Evolutionary conservation across 2,888 invertebrate species (phyloP), one percentile per base, ranked within the genome.

Genomic region (Trichogramma evanescens): DNA sequence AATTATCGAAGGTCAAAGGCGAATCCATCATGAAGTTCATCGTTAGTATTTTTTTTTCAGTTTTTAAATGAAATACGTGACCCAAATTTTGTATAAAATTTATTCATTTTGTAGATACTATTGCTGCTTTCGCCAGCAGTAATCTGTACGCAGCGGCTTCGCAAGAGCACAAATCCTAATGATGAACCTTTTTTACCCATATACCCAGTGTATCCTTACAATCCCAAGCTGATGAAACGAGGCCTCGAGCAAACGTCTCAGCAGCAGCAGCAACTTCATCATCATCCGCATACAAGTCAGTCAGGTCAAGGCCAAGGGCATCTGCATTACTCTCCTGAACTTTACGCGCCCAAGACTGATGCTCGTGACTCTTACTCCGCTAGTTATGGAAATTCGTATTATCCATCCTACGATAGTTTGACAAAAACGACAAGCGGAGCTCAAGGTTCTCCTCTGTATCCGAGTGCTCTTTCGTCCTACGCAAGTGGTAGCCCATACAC

Each of bases 171-270:
- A 56, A 70, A 74, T 50, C 70, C 73, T 2, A 77, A 76, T 56
- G 71, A 75, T 58, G 74, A 75, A 54, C 77, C 77, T 4, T 77
- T 77, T 51, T 64, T 77, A 6, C 77, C 77, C 42, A 76, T 77
- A 61, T 70, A 71, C 53, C 75, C 77, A 0, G 63, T 70, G 7
- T 76, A 74, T 53, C 74, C 76, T 4, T 76, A 76, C 67, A 75
- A 62, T 58, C 74, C 75, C 0, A 77, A 76, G 58, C 53, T 77
- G 62, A 72, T 74, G 42, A 77, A 77, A 58, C 70, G 77, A 4
- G 76, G 74, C 3, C 59, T 68, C 8, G 76, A 76, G 4, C 58
- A 61, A 6, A 13, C 26, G 8, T 53, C 56, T 39, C 54, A 49
- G 38, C 49, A 46, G 4, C 43, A 7, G 5, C 59, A 50, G 41